These are phyloP conservation scores for Chloebia gouldiae DNA, from an alignment of 2,113 vertebrate genomes.

Conservation along the genomic window DNA sequence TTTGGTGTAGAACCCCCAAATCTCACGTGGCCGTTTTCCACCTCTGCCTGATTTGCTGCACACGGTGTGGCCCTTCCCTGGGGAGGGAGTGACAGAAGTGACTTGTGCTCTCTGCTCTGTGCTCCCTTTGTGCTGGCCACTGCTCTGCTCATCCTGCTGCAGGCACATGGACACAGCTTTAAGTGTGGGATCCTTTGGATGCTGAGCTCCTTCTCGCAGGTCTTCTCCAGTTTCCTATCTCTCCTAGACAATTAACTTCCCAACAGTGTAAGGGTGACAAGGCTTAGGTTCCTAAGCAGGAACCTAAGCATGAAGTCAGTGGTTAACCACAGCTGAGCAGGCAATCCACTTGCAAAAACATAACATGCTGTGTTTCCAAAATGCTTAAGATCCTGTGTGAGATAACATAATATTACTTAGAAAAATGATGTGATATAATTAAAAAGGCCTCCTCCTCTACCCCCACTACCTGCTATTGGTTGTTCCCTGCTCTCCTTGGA, in stretches of 20 bases:
- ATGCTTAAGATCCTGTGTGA: not conserved
- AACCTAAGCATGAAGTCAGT: not conserved
- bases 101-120: not conserved
- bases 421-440: conserved; percentile 18
- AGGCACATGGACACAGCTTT: rapidly evolving
- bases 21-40: not conserved
- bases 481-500: conserved; percentile 10
- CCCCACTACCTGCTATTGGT: not conserved
- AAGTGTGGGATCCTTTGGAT: not conserved
- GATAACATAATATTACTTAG: not conserved
- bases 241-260: not conserved
- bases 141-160: not conserved
- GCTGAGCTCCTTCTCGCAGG: not conserved
- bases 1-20: not conserved
- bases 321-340: not conserved
- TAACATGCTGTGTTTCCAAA: not conserved
- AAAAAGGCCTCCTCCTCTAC: not conserved
- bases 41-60: not conserved
- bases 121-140: not conserved
- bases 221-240: not conserved
- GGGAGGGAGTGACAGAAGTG: not conserved
- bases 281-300: not conserved
- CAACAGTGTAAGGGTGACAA: not conserved
- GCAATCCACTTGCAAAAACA: not conserved
- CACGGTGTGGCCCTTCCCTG: rapidly evolving